A percentile compares a stretch with the other conserved stretches of the same genome.
These are phyloP conservation scores for Chelonia mydas DNA, from an alignment of 2,797 vertebrate species.

Conservation along the genomic window DNA sequence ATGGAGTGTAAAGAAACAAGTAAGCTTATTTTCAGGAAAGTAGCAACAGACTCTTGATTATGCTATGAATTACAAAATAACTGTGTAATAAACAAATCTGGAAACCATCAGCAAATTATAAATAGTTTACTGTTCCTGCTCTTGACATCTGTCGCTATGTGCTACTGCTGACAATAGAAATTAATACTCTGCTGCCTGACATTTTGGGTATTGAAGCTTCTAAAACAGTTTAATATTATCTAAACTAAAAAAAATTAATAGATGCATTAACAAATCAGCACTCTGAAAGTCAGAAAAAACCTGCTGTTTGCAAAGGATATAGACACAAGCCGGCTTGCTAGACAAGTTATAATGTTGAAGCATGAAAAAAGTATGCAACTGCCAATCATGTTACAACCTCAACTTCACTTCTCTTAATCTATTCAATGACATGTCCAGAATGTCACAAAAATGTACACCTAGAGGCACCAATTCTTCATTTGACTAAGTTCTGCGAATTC, in stretches of 20 bases:
- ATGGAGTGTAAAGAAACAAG: background rate
- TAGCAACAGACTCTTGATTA: background rate
- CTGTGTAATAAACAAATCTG: background rate
- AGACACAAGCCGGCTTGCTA: background rate
- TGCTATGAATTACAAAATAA: background rate
- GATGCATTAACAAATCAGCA: background rate
- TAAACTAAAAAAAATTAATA: background rate
- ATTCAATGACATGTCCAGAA: background rate
- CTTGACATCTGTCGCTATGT: background rate
- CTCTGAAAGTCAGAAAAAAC: background rate
- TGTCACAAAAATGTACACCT: background rate
- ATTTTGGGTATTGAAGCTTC: background rate
- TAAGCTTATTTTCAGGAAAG: background rate
- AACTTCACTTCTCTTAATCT: background rate
- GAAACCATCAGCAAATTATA: background rate
- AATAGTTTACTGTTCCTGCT: background rate
- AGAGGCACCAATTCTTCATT: background rate
- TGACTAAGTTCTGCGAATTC: background rate
- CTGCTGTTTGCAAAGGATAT: background rate
- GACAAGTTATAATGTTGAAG: background rate
- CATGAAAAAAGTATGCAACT: background rate
- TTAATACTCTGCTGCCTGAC: background rate
- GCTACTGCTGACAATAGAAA: background rate
- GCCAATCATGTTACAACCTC: background rate
- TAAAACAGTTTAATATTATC: background rate